Conservation (phyloP, 2,113 vertebrate genomes). For the Anser cygnoides region DNA sequence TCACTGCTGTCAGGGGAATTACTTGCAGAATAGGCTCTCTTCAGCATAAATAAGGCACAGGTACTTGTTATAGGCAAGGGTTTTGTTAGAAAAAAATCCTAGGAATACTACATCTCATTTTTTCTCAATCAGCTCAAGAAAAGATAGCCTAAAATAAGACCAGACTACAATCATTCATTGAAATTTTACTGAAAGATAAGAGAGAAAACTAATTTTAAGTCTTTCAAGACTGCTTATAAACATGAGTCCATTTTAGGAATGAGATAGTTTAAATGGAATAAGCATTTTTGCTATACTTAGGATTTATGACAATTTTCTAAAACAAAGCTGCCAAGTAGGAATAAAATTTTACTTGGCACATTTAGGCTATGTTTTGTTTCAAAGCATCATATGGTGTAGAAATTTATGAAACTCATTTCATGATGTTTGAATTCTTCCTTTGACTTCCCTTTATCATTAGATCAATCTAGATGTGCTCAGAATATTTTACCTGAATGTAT, state of each 20-base stretch:
- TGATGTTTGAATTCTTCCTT: neutral
- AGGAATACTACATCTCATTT: neutral
- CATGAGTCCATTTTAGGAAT: neutral
- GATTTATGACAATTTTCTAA: constrained; percentile 6
- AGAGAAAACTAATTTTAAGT: neutral
- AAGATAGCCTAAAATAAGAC: neutral
- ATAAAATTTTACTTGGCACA: constrained; percentile 49
- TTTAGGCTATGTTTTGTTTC: neutral
- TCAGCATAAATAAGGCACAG: neutral
- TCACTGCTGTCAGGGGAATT: neutral
- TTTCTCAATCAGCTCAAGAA: neutral
- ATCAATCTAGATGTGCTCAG: neutral
- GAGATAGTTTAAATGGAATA: constrained; percentile 17
- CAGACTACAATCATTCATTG: neutral
- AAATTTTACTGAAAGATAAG: neutral
- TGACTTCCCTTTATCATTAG: neutral
- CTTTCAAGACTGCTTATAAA: neutral
- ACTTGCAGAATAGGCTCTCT: neutral
- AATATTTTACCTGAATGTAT: neutral
- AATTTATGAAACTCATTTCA: neutral
- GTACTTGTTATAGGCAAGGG: neutral
- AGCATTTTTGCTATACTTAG: constrained; percentile 33
- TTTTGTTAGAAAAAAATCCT: neutral
- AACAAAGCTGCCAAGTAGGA: constrained; percentile 28
- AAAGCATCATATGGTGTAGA: constrained; percentile 28